Conservation (phyloP, 1,140 invertebrate genomes). For the Calosoma granatense region DNA sequence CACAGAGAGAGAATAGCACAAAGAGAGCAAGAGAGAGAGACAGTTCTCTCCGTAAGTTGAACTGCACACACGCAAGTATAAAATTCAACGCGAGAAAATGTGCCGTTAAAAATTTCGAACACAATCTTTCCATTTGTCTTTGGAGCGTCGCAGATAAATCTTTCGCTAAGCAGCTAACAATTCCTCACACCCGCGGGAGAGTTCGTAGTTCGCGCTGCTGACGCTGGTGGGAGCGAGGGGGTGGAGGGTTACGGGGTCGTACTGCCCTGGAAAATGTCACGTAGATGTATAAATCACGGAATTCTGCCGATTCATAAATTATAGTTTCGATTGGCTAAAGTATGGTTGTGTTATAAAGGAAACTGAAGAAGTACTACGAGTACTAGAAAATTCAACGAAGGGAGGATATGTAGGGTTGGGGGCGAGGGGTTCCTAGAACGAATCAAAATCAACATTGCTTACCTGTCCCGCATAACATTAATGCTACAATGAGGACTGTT, state of each 20-base stretch:
- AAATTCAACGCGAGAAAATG: conserved; percentile 16
- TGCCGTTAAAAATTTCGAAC: conserved; percentile 24
- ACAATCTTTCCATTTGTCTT: conserved; percentile 26
- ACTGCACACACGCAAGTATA: conserved; percentile 8
- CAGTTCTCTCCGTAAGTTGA: no score
- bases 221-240: not conserved
- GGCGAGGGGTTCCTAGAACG: no score
- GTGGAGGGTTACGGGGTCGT: not conserved
- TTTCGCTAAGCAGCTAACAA: conserved; percentile 18
- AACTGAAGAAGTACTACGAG: no score
- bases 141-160: conserved; percentile 18
- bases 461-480: no score
- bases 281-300: conserved; percentile 1
- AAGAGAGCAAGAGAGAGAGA: no score
- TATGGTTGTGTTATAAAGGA: not conserved
- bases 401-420: no score
- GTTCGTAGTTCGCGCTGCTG: conserved; percentile 13
- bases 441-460: no score
- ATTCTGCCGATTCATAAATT: conserved; percentile 7
- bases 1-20: not conserved
- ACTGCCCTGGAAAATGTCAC: conserved; percentile 4
- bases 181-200: conserved; percentile 19
- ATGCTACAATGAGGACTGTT: no score
- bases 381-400: no score
- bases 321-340: not conserved